phyloP scores from a whole-genome alignment of 2,797 vertebrate genomes.

The Onychomys leucogaster region DNA sequence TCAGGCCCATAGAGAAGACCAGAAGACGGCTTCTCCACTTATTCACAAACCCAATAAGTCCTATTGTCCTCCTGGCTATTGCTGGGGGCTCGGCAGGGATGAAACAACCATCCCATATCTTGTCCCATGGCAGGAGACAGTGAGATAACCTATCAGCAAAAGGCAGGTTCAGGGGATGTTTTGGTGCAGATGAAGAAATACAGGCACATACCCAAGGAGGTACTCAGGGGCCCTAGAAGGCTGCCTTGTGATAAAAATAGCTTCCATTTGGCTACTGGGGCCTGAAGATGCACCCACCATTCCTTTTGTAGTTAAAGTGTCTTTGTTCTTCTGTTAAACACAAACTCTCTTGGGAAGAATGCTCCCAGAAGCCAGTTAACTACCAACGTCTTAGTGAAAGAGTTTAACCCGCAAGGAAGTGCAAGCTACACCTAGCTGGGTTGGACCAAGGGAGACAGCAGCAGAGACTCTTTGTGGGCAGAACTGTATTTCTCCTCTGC shows the following conservation, averaged over 20 bases:
- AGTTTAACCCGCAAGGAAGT: rapidly evolving
- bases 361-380: not conserved
- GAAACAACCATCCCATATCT: not conserved
- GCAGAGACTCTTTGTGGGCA: not conserved
- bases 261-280: not conserved
- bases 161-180: not conserved
- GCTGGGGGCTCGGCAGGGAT: too few species aligned
- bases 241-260: not conserved
- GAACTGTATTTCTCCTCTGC: not conserved
- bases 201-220: not conserved
- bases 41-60: not conserved
- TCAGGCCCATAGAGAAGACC: not conserved
- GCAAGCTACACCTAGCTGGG: not conserved
- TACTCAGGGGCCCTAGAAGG: not conserved
- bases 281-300: not conserved
- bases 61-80: not conserved
- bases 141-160: not conserved
- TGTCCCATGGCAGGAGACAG: not conserved
- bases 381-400: not conserved
- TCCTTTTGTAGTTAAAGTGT: not conserved
- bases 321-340: not conserved
- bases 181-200: not conserved
- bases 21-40: not conserved
- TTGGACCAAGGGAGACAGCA: not conserved
- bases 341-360: not conserved